These are phyloP conservation scores for Halisarca cf. caerulea DNA, from an alignment of 37 sponge, comb jelly and placozoan genomes.

Conservation along the genomic window DNA sequence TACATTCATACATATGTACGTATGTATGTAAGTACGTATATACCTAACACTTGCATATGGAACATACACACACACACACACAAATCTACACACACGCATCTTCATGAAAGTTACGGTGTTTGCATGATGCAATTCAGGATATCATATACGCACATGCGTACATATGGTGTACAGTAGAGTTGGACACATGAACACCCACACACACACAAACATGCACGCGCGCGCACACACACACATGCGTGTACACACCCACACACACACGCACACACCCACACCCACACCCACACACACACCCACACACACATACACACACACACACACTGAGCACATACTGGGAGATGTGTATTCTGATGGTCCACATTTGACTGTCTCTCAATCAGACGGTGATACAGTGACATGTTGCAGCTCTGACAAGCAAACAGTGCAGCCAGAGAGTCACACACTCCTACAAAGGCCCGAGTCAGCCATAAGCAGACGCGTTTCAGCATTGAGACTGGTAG, in stretches of 20 bases:
- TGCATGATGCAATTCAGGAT: no score
- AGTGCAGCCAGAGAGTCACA: background rate
- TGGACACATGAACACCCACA: no score
- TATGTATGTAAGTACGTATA: background rate
- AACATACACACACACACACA: no score
- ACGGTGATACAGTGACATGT: constrained; percentile 12
- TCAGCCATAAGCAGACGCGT: background rate
- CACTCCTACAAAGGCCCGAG: background rate
- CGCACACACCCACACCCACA: background rate
- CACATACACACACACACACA: background rate
- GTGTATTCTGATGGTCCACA: background rate
- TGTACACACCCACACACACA: no score
- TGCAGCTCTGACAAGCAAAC: constrained; percentile 2
- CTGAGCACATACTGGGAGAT: background rate
- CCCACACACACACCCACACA: background rate
- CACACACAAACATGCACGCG: no score
- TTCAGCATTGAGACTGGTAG: background rate
- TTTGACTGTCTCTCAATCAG: background rate
- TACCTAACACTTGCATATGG: no score
- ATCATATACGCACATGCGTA: no score
- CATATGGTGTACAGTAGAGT: no score
- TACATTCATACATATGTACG: constrained; percentile 10
- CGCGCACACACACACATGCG: no score
- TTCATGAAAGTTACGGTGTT: no score
- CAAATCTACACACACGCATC: no score